Base-by-base conservation (phyloP, 2,113 vertebrate species). In the Nycticorax nycticorax region DNA sequence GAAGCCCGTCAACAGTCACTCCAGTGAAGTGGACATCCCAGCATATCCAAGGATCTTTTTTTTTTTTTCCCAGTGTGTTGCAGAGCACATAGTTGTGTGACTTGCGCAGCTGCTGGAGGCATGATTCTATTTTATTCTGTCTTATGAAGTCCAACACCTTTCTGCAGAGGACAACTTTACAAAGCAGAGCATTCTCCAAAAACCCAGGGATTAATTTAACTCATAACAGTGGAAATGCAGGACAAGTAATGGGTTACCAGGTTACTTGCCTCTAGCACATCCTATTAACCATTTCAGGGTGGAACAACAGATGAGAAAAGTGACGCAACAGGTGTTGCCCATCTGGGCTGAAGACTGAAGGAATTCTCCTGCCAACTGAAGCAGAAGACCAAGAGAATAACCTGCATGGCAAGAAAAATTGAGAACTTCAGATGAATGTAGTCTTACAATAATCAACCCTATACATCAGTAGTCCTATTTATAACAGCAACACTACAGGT, bases 401-500 rank as follows among this genome's bases (percentile, higher is more conserved):
- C 1, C 2, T 1, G 0, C 12, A 56, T 0, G 0, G 27, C 43
- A 89, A 87, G 52, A 93, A 87, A 78, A 89, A 77, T 0, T 9
- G 43, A 84, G 39, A 93, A 48, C 22, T 93, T 88, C 16, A 45
- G 56, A 55, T 66, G 41, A 89, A 74, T 12, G 50, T 35, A 57
- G 41, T 71, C n/a, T 27, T 33, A 73, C 23, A 79, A 69, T 14
- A 76, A 79, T 37, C 69, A 89, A 12, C 55, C 30, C 9, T 55
- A 24, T 39, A 78, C 9, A 3, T 48, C 24, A 57, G 26, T 30
- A 53, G 37, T 47, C 37, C 69, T 79, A 14, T 75, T 92, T 85
- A 43, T 52, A 73, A 91, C 2, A 93, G 62, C 89, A 92, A 85
- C 80, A 59, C 45, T 96, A 93, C 66, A 92, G 93, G 89, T 96